phyloP scores from a whole-genome alignment of 2,888 invertebrate species.

The Apodemia duryi region DNA sequence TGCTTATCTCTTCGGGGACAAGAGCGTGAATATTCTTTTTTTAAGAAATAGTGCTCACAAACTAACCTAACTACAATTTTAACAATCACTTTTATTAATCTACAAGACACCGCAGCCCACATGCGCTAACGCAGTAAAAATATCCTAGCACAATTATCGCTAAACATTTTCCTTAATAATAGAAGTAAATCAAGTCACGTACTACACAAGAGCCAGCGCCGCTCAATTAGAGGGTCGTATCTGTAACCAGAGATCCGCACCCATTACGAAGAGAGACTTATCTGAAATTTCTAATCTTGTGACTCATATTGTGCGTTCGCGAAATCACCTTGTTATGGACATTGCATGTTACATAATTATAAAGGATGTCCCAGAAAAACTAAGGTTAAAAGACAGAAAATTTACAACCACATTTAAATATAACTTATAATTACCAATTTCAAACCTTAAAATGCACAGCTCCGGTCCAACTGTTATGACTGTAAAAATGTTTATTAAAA shows the following conservation, averaged over 20 bases:
- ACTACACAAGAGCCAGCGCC: conserved; percentile 32
- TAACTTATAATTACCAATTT: too few species aligned
- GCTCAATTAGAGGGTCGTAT: conserved; percentile 59
- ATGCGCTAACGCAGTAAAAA: conserved; percentile 24
- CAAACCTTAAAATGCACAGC: too few species aligned
- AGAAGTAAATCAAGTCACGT: conserved; percentile 58
- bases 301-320: conserved; percentile 55
- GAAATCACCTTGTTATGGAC: conserved; percentile 42
- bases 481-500: too few species aligned
- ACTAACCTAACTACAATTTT: too few species aligned
- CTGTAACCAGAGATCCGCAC: conserved; percentile 55
- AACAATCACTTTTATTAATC: neutral
- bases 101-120: neutral
- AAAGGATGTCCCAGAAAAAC: neutral
- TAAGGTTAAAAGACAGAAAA: too few species aligned
- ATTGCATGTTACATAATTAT: neutral
- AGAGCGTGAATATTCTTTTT: too few species aligned
- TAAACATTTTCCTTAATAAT: conserved; percentile 27
- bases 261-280: conserved; percentile 62
- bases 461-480: too few species aligned
- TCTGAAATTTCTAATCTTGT: conserved; percentile 68
- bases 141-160: conserved; percentile 36
- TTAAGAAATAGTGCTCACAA: too few species aligned
- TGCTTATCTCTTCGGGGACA: too few species aligned
- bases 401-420: too few species aligned